A percentile compares a stretch with the other conserved stretches of the same genome.
These are phyloP conservation scores for Lasioglossum lativentre DNA, from an alignment of 2,888 invertebrate genomes.

Conservation along the genomic window DNA sequence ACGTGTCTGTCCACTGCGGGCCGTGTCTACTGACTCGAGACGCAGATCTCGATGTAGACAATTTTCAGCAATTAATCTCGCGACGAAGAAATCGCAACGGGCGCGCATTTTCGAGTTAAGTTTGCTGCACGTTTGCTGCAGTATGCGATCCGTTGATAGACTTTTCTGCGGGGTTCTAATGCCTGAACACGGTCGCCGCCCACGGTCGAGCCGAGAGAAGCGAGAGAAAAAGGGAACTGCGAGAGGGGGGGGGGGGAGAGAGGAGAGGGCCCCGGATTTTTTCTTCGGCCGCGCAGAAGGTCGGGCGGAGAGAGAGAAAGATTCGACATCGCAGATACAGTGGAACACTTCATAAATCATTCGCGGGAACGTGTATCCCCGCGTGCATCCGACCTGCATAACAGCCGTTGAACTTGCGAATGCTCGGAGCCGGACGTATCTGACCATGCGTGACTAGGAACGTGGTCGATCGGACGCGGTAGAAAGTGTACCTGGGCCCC, in stretches of 20 bases:
- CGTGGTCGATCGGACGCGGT: slow-evolving; percentile 61
- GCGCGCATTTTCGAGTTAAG: background rate
- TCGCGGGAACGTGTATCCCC: slow-evolving; percentile 52
- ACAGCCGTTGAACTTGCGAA: slow-evolving; percentile 70
- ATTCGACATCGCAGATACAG: slow-evolving; percentile 58
- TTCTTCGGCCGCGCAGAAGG: slow-evolving; percentile 22
- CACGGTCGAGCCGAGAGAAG: background rate
- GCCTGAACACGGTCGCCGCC: slow-evolving; percentile 10
- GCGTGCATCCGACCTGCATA: slow-evolving; percentile 69
- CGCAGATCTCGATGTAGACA: background rate
- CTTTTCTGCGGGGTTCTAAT: background rate
- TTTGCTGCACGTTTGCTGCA: background rate
- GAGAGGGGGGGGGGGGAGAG: background rate
- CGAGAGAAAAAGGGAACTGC: background rate
- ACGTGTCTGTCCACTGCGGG: background rate
- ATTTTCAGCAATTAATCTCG: background rate
- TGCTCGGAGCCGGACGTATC: slow-evolving; percentile 69
- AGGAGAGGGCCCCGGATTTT: background rate
- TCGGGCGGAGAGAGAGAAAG: slow-evolving; percentile 35
- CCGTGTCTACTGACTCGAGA: background rate
- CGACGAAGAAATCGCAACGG: background rate
- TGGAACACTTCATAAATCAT: slow-evolving; percentile 65
- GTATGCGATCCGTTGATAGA: slow-evolving; percentile 12
- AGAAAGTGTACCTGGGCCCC: slow-evolving; percentile 54
- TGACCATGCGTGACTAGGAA: slow-evolving; percentile 71